Conservation (phyloP, 2,888 invertebrate genomes). For the Pardosa pseudoannulata region DNA sequence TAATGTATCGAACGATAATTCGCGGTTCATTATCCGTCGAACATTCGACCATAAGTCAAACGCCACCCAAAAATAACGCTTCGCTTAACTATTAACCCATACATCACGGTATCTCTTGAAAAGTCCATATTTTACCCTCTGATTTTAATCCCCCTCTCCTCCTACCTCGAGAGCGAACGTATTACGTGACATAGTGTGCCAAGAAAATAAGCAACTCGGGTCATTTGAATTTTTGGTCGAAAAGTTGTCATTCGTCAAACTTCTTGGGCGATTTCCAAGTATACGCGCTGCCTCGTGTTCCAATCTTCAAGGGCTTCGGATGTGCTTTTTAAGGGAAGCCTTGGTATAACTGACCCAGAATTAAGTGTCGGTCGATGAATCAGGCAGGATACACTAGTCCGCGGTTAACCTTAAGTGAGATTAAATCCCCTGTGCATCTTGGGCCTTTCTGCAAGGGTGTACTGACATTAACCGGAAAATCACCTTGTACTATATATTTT, state of each 20-base stretch:
- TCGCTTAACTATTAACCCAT: background rate
- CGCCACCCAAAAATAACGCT: background rate
- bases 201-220: background rate
- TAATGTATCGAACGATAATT: too few species aligned
- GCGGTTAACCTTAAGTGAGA: too few species aligned
- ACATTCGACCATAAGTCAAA: too few species aligned
- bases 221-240: background rate
- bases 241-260: constrained; percentile 4
- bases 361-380: background rate
- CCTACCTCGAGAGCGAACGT: background rate
- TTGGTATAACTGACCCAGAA: background rate
- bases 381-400: too few species aligned
- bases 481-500: background rate
- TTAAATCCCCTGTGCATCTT: too few species aligned
- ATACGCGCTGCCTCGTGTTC: background rate
- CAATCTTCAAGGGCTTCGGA: background rate
- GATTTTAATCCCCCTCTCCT: background rate
- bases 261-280: background rate
- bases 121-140: too few species aligned
- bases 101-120: too few species aligned
- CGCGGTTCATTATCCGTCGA: too few species aligned
- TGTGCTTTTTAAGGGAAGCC: background rate
- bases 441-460: background rate
- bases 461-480: background rate
- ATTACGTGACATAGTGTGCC: background rate